Conservation (phyloP, 2,113 vertebrate genomes). For the Campylorhamphus procurvoides region DNA sequence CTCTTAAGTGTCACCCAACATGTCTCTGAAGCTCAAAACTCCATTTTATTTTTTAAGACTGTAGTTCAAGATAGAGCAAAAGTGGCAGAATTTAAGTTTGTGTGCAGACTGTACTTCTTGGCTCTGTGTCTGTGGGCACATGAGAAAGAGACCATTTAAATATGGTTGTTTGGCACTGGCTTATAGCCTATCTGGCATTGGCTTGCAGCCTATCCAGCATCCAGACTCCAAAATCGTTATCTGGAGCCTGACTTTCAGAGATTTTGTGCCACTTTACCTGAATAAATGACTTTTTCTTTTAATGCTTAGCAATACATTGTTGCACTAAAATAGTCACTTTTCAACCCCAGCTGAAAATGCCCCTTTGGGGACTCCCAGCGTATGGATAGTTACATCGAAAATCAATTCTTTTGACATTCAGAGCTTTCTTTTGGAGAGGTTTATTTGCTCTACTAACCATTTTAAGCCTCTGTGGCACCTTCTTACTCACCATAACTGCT, state of each 20-base stretch:
- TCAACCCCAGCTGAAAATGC: neutral
- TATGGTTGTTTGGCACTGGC: neutral
- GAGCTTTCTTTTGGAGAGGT: neutral
- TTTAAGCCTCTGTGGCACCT: constrained; percentile 11
- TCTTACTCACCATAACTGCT: constrained; percentile 21
- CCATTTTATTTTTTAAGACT: neutral
- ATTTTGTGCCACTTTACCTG: neutral
- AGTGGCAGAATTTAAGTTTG: neutral
- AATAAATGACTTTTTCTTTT: neutral
- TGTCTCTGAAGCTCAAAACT: neutral
- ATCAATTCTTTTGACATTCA: constrained; percentile 46
- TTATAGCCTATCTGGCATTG: neutral
- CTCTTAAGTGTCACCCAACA: neutral
- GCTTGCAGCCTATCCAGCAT: neutral
- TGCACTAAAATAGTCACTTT: constrained; percentile 30
- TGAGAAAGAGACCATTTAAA: neutral
- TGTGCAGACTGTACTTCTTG: neutral
- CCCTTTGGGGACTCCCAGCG: neutral
- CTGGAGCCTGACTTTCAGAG: neutral
- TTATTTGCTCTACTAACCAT: constrained; percentile 33
- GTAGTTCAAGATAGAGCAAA: neutral
- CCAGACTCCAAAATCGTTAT: neutral
- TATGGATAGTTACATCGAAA: constrained; percentile 35
- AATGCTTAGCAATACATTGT: neutral
- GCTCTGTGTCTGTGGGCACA: fast-evolving